A percentile compares a stretch with the other conserved stretches of the same genome.
phyloP scores from a whole-genome alignment of 2,113 vertebrate genomes.

The Abramis brama region DNA sequence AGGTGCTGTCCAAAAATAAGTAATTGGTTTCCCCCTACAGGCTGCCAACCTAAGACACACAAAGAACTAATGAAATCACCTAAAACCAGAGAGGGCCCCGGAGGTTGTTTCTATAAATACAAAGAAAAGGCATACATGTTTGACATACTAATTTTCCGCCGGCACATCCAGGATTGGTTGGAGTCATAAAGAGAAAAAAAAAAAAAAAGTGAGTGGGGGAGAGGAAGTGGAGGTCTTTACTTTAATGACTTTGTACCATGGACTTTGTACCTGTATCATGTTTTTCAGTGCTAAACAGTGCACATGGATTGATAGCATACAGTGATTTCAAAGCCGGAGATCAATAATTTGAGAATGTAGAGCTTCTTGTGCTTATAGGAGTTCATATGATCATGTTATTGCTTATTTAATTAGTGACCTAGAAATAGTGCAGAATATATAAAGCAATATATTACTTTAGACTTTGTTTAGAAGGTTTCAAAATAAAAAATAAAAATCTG shows the following conservation, averaged over 20 bases:
- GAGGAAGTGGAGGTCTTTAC: slow-evolving; percentile 2
- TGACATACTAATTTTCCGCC: slow-evolving; percentile 46
- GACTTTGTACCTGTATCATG: not conserved
- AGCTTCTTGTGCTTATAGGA: not conserved
- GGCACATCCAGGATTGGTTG: slow-evolving; percentile 7
- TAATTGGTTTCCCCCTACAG: slow-evolving; percentile 47
- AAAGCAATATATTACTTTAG: not conserved
- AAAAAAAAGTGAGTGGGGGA: slow-evolving; percentile 1
- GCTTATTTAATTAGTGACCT: not conserved
- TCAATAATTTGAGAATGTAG: not conserved
- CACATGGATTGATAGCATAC: not conserved
- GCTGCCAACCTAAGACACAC: slow-evolving; percentile 24
- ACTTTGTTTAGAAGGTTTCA: not conserved
- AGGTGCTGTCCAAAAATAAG: slow-evolving; percentile 45
- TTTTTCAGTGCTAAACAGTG: not conserved
- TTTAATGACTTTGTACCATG: not conserved
- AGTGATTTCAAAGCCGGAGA: not conserved
- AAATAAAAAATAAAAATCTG: not conserved
- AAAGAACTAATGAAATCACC: slow-evolving; percentile 50
- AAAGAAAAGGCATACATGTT: slow-evolving; percentile 12
- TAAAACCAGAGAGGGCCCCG: slow-evolving; percentile 33
- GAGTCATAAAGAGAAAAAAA: not conserved
- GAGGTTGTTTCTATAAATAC: slow-evolving; percentile 54
- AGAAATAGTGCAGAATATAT: no score
- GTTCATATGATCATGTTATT: not conserved